A percentile compares a stretch with the other conserved stretches of the same genome.
These are phyloP conservation scores for Escarpia spicata DNA, from an alignment of 2,888 invertebrate species.

Conservation along the genomic window DNA sequence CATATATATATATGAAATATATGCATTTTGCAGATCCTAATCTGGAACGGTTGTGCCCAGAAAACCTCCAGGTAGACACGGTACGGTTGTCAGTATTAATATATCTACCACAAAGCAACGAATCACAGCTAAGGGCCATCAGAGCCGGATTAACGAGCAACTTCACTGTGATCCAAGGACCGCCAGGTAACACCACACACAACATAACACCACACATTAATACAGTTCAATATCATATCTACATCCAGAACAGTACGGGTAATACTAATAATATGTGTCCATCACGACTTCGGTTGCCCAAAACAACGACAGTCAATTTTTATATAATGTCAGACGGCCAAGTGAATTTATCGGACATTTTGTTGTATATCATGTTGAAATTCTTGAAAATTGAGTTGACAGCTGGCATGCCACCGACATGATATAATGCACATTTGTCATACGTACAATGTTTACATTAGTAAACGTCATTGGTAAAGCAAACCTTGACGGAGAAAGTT, in stretches of 20 bases:
- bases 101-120: conserved; percentile 41
- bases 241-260: background rate
- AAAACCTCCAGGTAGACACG: background rate
- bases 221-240: background rate
- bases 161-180: conserved; percentile 55
- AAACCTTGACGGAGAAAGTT: no score
- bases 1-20: background rate
- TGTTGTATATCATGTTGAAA: background rate
- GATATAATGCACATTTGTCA: no score
- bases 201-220: background rate
- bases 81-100: background rate
- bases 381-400: no score
- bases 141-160: conserved; percentile 46
- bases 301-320: no score
- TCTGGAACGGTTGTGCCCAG: background rate
- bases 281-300: no score
- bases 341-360: background rate
- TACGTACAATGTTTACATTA: no score
- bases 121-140: conserved; percentile 51
- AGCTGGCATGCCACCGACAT: no score
- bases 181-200: conserved; percentile 37
- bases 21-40: background rate
- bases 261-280: no score
- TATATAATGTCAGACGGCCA: no score
- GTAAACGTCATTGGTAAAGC: no score